Evolutionary conservation across 2,888 invertebrate species (phyloP).

Genomic region (Dynastes tityus): DNA sequence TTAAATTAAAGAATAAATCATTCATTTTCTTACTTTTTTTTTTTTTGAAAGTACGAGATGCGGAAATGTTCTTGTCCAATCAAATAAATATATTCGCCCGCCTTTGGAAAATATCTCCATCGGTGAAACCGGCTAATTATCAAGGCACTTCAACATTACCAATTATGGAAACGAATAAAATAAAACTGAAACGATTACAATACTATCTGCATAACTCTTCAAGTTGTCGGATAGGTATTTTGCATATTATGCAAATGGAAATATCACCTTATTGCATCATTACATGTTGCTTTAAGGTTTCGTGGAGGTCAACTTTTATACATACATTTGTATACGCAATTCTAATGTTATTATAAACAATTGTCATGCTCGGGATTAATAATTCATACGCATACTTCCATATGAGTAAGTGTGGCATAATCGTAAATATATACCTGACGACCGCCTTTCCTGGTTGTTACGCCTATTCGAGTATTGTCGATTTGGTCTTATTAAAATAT

Average conservation of each 20-base stretch:
- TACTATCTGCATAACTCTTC: slow-evolving; percentile 18
- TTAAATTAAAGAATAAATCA: too few species aligned
- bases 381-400: slow-evolving; percentile 26
- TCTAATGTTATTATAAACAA: slow-evolving; percentile 28
- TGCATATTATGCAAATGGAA: slow-evolving; percentile 3
- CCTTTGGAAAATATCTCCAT: too few species aligned
- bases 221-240: neutral
- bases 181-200: neutral
- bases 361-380: slow-evolving; percentile 26
- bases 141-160: neutral
- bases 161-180: neutral
- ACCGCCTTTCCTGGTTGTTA: slow-evolving; percentile 17
- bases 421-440: neutral
- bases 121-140: neutral
- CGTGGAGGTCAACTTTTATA: slow-evolving; percentile 29
- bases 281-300: slow-evolving; percentile 10
- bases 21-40: too few species aligned
- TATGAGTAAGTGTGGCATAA: neutral
- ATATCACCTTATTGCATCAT: slow-evolving; percentile 34
- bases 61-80: too few species aligned
- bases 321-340: neutral
- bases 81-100: too few species aligned
- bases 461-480: slow-evolving; percentile 4
- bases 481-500: neutral
- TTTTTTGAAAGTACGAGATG: too few species aligned